These are phyloP conservation scores for Lagenorhynchus albirostris DNA, from an alignment of 2,113 vertebrate genomes.

Conservation along the genomic window DNA sequence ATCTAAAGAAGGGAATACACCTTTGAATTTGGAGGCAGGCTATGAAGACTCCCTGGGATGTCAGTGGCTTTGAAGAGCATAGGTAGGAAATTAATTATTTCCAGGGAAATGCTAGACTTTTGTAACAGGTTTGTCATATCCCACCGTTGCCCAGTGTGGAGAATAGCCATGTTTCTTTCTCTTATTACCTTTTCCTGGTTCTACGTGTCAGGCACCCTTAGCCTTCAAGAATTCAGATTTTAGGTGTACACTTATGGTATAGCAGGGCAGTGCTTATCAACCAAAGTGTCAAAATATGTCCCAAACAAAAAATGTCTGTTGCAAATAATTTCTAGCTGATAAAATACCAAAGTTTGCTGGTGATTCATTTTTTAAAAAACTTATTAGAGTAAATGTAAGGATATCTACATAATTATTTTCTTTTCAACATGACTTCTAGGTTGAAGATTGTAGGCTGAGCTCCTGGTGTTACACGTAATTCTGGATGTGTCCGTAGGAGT, in stretches of 20 bases:
- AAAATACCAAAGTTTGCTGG: background rate
- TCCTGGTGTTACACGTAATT: background rate
- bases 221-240: background rate
- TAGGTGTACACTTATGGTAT: background rate
- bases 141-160: background rate
- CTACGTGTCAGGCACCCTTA: background rate
- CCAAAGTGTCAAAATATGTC: background rate
- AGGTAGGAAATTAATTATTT: background rate
- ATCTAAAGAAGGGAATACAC: background rate
- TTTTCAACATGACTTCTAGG: background rate
- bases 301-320: background rate
- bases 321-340: background rate
- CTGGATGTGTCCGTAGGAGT: background rate
- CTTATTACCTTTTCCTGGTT: background rate
- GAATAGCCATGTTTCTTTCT: background rate
- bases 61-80: background rate
- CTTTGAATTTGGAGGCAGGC: background rate
- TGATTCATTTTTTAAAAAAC: background rate
- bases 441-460: background rate
- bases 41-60: background rate
- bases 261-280: background rate
- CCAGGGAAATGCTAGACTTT: background rate
- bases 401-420: background rate
- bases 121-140: background rate
- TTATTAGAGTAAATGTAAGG: background rate